phyloP scores from a whole-genome alignment of 1,140 invertebrate species.

The Calephelis virginiensis region DNA sequence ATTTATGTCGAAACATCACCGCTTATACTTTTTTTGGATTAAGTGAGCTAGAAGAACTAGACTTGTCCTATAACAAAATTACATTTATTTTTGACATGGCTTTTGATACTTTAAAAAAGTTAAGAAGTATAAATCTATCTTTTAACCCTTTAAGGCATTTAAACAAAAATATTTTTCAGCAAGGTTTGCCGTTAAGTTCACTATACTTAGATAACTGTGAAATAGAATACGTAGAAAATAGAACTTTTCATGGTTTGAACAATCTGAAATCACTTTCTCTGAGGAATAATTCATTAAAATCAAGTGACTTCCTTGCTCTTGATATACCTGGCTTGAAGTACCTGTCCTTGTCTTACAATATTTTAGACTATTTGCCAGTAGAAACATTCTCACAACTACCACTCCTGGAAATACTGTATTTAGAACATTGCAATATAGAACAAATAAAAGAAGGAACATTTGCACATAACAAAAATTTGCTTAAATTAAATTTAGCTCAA shows the following conservation, averaged over 20 bases:
- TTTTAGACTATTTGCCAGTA: conserved; percentile 60
- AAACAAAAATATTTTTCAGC: conserved; percentile 81
- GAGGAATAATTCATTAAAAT: conserved; percentile 84
- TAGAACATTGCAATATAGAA: conserved; percentile 72
- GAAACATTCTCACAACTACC: conserved; percentile 64
- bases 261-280: conserved; percentile 81
- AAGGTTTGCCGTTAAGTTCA: conserved; percentile 79
- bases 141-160: conserved; percentile 82
- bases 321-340: conserved; percentile 84
- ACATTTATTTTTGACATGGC: conserved; percentile 81
- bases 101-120: conserved; percentile 81
- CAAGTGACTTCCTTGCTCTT: conserved; percentile 82
- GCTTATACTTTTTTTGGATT: conserved; percentile 83
- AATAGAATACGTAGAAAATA: conserved; percentile 79
- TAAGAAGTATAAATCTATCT: conserved; percentile 83
- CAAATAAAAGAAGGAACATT: conserved; percentile 64
- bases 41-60: conserved; percentile 84
- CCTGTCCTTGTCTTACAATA: conserved; percentile 62
- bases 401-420: conserved; percentile 61
- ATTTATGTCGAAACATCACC: conserved; percentile 67
- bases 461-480: conserved; percentile 59
- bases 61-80: conserved; percentile 82
- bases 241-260: conserved; percentile 80
- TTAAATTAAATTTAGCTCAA: conserved; percentile 65
- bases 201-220: conserved; percentile 81